Percentiles rank a stretch among this genome's conserved stretches.
Conservation (phyloP, 2,113 vertebrate genomes). For the cattle (Bos taurus) region DNA sequence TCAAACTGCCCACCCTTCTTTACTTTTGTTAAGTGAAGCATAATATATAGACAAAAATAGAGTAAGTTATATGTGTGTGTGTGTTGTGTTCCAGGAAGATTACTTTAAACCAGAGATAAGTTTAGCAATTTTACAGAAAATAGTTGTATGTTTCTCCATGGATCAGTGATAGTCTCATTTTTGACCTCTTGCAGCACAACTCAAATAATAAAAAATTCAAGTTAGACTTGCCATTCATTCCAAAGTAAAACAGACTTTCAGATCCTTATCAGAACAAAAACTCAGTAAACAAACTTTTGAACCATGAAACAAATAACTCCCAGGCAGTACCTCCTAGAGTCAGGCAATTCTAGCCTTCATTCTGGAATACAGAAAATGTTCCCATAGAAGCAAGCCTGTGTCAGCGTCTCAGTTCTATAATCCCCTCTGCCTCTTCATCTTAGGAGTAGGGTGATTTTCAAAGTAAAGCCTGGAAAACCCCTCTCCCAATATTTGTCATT, state of each 20-base stretch:
- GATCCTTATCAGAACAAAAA: constrained; percentile 57
- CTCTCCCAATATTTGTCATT: neutral
- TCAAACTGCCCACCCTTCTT: neutral
- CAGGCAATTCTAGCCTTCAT: neutral
- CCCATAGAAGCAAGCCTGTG: neutral
- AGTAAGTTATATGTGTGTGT: neutral
- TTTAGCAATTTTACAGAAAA: neutral
- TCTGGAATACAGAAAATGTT: neutral
- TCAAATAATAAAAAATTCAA: constrained; percentile 38
- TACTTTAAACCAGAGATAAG: neutral
- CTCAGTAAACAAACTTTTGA: constrained; percentile 58
- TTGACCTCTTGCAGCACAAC: constrained; percentile 7
- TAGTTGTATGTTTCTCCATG: neutral
- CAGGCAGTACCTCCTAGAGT: neutral
- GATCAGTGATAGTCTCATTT: neutral
- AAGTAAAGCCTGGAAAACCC: neutral
- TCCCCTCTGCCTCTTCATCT: neutral
- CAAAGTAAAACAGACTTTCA: constrained; percentile 58
- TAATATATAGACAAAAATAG: neutral
- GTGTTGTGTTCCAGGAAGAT: neutral
- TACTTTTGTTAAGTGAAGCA: neutral
- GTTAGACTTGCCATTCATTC: constrained; percentile 40
- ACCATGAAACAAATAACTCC: constrained; percentile 57
- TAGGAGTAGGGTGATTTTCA: neutral
- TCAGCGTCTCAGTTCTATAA: neutral